phyloP scores from a whole-genome alignment of 1,140 invertebrate species.

The Drosophila punjabiensis region DNA sequence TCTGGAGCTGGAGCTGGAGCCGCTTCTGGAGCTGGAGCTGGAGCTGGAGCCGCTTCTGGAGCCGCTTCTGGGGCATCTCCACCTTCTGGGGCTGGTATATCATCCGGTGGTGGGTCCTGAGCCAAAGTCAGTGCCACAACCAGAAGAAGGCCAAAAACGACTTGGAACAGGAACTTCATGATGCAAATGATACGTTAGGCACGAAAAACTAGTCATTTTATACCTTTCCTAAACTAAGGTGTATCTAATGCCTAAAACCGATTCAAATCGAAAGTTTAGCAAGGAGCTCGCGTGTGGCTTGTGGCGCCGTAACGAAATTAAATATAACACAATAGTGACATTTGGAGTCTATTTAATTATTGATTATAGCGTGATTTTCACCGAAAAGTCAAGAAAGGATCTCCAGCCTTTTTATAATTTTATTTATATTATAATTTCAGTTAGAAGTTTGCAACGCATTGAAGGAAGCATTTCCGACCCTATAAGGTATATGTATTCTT shows the following conservation, averaged over 20 bases:
- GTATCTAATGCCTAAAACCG: constrained; percentile 3
- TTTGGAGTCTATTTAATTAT: not conserved
- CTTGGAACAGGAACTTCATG: not conserved
- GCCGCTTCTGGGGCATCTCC: too few relatives aligned
- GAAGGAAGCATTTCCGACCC: too few relatives aligned
- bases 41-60: not conserved
- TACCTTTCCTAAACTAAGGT: not conserved
- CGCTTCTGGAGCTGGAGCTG: too few relatives aligned
- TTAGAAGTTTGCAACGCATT: too few relatives aligned
- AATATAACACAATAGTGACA: constrained; percentile 64
- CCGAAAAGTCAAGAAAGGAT: not conserved
- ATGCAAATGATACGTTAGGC: not conserved
- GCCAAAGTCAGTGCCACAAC: not conserved
- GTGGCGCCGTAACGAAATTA: constrained; percentile 56
- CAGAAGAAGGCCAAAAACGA: not conserved
- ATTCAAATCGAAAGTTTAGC: constrained; percentile 8
- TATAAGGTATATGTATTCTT: too few relatives aligned
- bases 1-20: not conserved
- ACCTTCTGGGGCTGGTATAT: not conserved
- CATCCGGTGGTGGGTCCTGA: not conserved
- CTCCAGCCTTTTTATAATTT: too few relatives aligned
- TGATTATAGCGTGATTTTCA: not conserved
- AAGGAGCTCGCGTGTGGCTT: constrained; percentile 22
- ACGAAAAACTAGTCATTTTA: not conserved
- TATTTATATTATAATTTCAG: too few relatives aligned